phyloP scores from a whole-genome alignment of 2,888 invertebrate genomes.

The Chrysodeixis includens region DNA sequence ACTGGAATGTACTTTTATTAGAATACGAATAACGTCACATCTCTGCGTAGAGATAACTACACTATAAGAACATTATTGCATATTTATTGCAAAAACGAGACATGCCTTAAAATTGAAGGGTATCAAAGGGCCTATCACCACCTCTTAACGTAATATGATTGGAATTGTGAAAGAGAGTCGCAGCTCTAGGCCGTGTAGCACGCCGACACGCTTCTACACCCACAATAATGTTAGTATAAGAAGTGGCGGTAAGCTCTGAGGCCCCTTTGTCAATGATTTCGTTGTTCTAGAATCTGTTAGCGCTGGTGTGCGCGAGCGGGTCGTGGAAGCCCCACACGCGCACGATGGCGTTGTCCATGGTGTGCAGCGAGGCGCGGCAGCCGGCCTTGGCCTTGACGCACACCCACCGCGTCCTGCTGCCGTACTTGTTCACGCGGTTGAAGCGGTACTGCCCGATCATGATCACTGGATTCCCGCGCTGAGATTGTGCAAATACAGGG shows the following conservation, averaged over 20 bases:
- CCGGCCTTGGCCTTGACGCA: constrained; percentile 86
- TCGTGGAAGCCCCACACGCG: constrained; percentile 86
- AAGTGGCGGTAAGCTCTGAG: too few relatives aligned
- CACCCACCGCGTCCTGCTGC: constrained; percentile 83
- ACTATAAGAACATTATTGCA: constrained; percentile 45
- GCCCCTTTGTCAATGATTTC: background rate
- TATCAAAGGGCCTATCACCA: too few relatives aligned
- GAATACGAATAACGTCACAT: constrained; percentile 16
- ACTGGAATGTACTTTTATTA: constrained; percentile 45
- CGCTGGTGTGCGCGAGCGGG: constrained; percentile 82
- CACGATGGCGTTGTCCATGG: constrained; percentile 85
- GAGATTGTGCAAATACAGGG: constrained; percentile 84
- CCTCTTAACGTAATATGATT: too few relatives aligned
- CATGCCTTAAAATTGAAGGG: constrained; percentile 23
- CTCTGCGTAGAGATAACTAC: constrained; percentile 33
- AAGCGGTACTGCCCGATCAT: constrained; percentile 87
- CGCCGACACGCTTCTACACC: too few relatives aligned
- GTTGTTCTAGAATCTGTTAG: constrained; percentile 76
- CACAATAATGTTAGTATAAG: too few relatives aligned
- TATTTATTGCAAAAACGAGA: constrained; percentile 44
- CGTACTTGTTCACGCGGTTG: constrained; percentile 85
- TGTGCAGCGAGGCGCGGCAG: constrained; percentile 83
- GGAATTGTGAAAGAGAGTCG: too few relatives aligned
- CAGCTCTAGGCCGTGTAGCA: too few relatives aligned
- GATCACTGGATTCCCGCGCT: constrained; percentile 85